phyloP scores from a whole-genome alignment of 2,797 vertebrate species.

The Astyanax mexicanus region DNA sequence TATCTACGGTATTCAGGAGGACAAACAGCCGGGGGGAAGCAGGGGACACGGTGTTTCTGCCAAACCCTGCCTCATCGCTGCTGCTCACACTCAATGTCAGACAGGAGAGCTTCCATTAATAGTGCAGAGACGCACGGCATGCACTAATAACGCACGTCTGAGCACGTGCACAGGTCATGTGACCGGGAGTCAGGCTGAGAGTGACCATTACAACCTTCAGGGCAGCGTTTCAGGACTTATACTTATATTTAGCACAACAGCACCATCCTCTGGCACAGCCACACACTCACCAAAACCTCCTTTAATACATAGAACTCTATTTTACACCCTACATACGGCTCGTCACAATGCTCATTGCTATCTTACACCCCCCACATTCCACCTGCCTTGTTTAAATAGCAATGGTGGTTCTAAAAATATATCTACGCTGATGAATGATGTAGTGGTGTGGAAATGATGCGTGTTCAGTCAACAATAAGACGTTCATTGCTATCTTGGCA shows the following conservation, averaged over 20 bases:
- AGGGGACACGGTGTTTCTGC: slow-evolving; percentile 21
- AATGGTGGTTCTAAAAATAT: too few species aligned
- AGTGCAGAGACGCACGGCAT: slow-evolving; percentile 68
- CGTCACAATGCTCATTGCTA: too few species aligned
- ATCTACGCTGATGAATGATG: too few species aligned
- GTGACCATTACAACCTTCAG: slow-evolving; percentile 34
- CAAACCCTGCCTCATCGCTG: slow-evolving; percentile 1
- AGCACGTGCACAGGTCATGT: slow-evolving; percentile 62
- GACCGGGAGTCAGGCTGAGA: slow-evolving; percentile 57
- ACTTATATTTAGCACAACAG: slow-evolving; percentile 28
- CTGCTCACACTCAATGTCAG: slow-evolving; percentile 66
- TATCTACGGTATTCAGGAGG: neutral
- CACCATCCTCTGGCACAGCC: slow-evolving; percentile 26
- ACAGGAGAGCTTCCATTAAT: slow-evolving; percentile 76
- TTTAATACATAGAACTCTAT: too few species aligned
- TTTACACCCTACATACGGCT: too few species aligned
- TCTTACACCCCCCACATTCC: too few species aligned
- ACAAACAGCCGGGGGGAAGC: too few species aligned
- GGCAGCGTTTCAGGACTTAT: slow-evolving; percentile 4
- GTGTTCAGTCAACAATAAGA: too few species aligned
- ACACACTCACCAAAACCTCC: too few species aligned
- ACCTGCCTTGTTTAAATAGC: too few species aligned
- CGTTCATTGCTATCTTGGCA: too few species aligned
- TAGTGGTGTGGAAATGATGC: too few species aligned
- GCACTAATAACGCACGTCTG: slow-evolving; percentile 66